Percentiles rank a stretch among this genome's conserved stretches.
Evolutionary conservation across 2,888 invertebrate genomes (phyloP).

Genomic region (Conops quadrifasciatus): DNA sequence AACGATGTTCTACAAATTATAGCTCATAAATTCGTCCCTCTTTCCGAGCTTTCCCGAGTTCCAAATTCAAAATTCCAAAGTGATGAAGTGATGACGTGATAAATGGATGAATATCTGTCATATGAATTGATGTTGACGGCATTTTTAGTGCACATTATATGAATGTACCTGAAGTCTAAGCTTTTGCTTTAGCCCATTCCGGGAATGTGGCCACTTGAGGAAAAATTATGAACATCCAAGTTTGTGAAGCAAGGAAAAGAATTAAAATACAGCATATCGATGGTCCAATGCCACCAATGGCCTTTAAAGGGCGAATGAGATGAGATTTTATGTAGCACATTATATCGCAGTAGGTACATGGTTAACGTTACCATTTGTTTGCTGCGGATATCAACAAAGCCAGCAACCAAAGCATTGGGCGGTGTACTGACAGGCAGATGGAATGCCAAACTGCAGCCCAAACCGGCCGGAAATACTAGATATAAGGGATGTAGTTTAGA

Average conservation of each 20-base stretch:
- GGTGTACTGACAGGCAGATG: conserved; percentile 94
- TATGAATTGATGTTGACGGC: no score
- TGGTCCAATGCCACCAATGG: conserved; percentile 76
- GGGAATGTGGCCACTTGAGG: conserved; percentile 41
- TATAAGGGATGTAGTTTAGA: conserved; percentile 82
- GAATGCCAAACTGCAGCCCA: conserved; percentile 88
- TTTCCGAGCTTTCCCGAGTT: no score
- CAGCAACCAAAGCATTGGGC: conserved; percentile 90
- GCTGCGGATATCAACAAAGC: conserved; percentile 78
- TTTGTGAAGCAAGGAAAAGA: conserved; percentile 74
- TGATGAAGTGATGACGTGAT: no score
- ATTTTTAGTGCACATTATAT: no score
- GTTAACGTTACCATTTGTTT: conserved; percentile 73
- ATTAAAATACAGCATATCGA: conserved; percentile 75
- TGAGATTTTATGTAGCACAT: not conserved
- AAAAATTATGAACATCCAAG: conserved; percentile 75
- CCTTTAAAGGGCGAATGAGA: conserved; percentile 64
- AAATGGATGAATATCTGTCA: no score
- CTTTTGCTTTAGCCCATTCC: conserved; percentile 12
- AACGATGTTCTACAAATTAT: no score
- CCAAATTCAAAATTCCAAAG: no score
- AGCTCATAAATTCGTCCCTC: no score
- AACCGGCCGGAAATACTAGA: conserved; percentile 84
- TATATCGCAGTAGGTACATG: not conserved
- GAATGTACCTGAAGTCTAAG: no score